phyloP scores from a whole-genome alignment of 2,888 invertebrate species.

The Dioctria rufipes region DNA sequence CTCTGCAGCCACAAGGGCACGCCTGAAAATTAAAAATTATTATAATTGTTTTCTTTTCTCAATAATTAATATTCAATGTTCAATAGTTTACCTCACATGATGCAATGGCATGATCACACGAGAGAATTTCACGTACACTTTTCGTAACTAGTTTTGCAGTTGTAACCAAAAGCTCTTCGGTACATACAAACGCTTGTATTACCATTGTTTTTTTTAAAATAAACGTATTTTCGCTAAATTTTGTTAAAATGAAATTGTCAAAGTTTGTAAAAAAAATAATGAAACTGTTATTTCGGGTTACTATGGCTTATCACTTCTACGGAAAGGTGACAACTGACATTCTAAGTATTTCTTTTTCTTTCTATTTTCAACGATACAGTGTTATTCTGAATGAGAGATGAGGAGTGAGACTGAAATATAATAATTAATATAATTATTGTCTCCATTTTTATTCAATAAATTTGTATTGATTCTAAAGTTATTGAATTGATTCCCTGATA shows the following conservation, averaged over 20 bases:
- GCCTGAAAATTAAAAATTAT: background rate
- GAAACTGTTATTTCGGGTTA: background rate
- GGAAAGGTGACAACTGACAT: background rate
- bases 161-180: background rate
- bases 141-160: background rate
- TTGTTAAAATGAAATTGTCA: background rate
- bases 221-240: background rate
- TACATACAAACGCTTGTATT: background rate
- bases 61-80: no score
- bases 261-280: background rate
- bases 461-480: no score
- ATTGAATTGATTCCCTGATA: no score
- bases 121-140: background rate
- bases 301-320: background rate
- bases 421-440: no score
- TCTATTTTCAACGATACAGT: background rate
- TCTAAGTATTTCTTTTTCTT: background rate
- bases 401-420: no score
- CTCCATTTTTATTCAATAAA: no score
- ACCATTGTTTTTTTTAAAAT: background rate
- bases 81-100: constrained; percentile 1
- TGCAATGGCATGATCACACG: constrained; percentile 18
- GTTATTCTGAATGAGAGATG: background rate
- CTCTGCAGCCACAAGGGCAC: constrained; percentile 30
- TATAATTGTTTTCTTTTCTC: no score